These are phyloP conservation scores for Tinamus major DNA, from an alignment of 2,797 vertebrate species.

Conservation along the genomic window DNA sequence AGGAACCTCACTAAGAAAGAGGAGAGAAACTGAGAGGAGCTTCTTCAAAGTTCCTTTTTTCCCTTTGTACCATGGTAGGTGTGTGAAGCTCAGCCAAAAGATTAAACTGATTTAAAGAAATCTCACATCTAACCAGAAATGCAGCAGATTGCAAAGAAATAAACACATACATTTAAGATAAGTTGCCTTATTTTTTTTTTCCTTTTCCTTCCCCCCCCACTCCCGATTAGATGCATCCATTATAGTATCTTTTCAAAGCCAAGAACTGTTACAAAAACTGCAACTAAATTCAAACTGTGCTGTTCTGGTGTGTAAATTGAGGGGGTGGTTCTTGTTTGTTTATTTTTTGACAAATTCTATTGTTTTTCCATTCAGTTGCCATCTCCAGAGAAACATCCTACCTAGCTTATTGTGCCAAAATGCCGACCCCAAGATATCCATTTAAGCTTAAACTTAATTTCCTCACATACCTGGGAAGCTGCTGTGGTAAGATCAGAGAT, in stretches of 20 bases:
- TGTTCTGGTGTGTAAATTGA: not conserved
- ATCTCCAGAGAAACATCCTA: not conserved
- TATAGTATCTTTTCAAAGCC: not conserved
- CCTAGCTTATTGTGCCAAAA: not conserved
- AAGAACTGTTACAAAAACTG: not conserved
- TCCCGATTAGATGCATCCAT: not conserved
- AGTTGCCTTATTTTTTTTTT: not conserved
- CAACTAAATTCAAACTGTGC: not conserved
- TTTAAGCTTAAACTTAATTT: not conserved
- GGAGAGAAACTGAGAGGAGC: not conserved
- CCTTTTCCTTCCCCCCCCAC: no score
- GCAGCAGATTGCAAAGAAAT: not conserved
- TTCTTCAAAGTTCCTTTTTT: not conserved
- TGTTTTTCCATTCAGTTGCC: not conserved
- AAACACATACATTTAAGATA: not conserved
- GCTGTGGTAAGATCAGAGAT: not conserved
- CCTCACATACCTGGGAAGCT: not conserved
- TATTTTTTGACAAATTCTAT: not conserved
- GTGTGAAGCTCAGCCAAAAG: not conserved
- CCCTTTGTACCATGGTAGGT: not conserved
- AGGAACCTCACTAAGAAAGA: not conserved
- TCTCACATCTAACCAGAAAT: not conserved
- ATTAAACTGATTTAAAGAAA: not conserved
- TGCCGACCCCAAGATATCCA: not conserved
- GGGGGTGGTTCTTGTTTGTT: not conserved